A percentile compares a stretch with the other conserved stretches of the same genome.
Evolutionary conservation across 2,888 invertebrate species (phyloP).

Genomic region (Matsumyia berberina): DNA sequence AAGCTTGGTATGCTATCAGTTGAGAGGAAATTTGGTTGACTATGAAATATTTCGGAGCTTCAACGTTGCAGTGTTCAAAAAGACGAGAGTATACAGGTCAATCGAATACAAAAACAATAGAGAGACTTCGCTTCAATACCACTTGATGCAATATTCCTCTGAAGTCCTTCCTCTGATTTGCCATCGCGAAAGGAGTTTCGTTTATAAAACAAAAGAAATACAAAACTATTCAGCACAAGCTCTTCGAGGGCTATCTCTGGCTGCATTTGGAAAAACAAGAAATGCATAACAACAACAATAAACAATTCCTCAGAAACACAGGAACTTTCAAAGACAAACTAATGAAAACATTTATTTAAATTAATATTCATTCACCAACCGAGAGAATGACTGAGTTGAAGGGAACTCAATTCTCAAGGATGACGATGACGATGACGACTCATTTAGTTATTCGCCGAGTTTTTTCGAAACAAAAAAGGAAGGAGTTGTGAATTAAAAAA

Average conservation of each 20-base stretch:
- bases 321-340: constrained; percentile 47
- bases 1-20: no score
- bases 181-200: no score
- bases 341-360: constrained; percentile 67
- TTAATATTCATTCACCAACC: constrained; percentile 59
- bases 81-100: no score
- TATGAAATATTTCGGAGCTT: no score
- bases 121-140: no score
- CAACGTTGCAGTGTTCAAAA: no score
- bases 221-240: neutral
- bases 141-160: no score
- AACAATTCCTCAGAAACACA: constrained; percentile 22
- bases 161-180: no score
- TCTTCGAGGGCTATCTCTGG: no score
- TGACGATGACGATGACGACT: constrained; percentile 9
- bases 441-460: neutral
- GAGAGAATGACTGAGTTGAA: neutral
- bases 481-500: neutral
- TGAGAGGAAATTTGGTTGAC: no score
- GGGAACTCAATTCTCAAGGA: constrained; percentile 2
- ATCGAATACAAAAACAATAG: no score
- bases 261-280: neutral
- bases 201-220: no score
- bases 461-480: neutral
- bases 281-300: constrained; percentile 20